Evolutionary conservation across 2,888 invertebrate genomes (phyloP).

Genomic region (Agrochola lota): DNA sequence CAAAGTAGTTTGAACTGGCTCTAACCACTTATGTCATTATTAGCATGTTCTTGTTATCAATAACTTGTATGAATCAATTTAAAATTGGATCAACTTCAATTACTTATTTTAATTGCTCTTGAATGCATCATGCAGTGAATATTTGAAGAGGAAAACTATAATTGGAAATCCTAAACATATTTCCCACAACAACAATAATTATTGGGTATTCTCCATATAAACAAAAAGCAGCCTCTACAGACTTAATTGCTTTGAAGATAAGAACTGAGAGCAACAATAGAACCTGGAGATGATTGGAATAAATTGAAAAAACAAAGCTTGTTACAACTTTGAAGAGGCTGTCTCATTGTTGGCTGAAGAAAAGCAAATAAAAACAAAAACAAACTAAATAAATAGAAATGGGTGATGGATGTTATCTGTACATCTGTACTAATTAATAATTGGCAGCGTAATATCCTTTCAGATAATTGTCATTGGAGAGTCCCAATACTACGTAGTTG

Average conservation of each 20-base stretch:
- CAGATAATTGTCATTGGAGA: conserved; percentile 57
- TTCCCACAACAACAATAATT: conserved; percentile 19
- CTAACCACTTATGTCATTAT: background rate
- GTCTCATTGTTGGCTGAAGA: background rate
- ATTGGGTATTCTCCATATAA: background rate
- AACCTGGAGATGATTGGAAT: background rate
- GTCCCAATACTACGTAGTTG: conserved; percentile 33
- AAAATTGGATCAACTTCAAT: conserved; percentile 14
- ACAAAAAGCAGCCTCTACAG: background rate
- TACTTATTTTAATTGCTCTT: background rate
- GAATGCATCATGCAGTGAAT: background rate
- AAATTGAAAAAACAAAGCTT: background rate
- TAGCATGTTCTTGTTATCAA: conserved; percentile 10
- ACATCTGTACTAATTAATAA: conserved; percentile 55
- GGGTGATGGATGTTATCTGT: conserved; percentile 29
- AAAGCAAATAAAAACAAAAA: conserved; percentile 1
- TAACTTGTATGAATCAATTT: conserved; percentile 33
- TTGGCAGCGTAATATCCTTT: conserved; percentile 57
- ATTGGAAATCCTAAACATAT: conserved; percentile 23
- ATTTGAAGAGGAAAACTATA: conserved; percentile 44
- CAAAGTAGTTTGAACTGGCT: conserved; percentile 33
- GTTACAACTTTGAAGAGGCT: background rate
- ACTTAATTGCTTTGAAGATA: conserved; percentile 30
- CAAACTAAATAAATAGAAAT: conserved; percentile 32
- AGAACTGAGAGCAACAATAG: conserved; percentile 20